Evolutionary conservation across 2,888 invertebrate genomes (phyloP).

Genomic region (Sinohyriopsis cumingii): DNA sequence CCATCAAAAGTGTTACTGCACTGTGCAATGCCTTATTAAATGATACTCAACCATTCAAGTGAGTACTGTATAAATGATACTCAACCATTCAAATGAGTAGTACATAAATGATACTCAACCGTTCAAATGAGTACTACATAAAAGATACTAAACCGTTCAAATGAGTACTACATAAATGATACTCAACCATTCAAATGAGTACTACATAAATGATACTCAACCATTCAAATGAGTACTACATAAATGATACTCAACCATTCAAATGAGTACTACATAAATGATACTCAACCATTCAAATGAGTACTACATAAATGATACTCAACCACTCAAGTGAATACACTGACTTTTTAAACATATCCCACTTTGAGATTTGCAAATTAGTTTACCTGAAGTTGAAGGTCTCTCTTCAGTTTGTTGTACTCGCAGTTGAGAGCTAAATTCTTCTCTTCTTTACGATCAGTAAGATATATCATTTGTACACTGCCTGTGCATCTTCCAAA

Average conservation of each 20-base stretch:
- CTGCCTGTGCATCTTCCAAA: constrained; percentile 36
- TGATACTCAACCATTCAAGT: neutral
- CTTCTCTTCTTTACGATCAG: constrained; percentile 36
- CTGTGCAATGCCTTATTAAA: too few relatives aligned
- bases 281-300: too few relatives aligned
- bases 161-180: too few relatives aligned
- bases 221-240: neutral
- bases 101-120: too few relatives aligned
- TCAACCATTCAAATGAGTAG: too few relatives aligned
- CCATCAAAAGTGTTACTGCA: too few relatives aligned
- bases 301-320: too few relatives aligned
- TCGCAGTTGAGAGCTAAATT: constrained; percentile 48
- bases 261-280: neutral
- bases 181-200: too few relatives aligned
- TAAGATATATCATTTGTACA: constrained; percentile 46
- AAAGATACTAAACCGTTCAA: too few relatives aligned
- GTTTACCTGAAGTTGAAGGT: constrained; percentile 44
- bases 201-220: too few relatives aligned
- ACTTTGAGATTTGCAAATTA: neutral
- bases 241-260: neutral
- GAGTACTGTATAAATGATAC: too few relatives aligned
- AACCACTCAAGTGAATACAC: neutral
- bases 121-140: too few relatives aligned
- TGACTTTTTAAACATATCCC: neutral
- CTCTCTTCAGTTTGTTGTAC: constrained; percentile 43